Evolutionary conservation across 2,888 invertebrate species (phyloP).

Genomic region (Tetragonula carbonaria): DNA sequence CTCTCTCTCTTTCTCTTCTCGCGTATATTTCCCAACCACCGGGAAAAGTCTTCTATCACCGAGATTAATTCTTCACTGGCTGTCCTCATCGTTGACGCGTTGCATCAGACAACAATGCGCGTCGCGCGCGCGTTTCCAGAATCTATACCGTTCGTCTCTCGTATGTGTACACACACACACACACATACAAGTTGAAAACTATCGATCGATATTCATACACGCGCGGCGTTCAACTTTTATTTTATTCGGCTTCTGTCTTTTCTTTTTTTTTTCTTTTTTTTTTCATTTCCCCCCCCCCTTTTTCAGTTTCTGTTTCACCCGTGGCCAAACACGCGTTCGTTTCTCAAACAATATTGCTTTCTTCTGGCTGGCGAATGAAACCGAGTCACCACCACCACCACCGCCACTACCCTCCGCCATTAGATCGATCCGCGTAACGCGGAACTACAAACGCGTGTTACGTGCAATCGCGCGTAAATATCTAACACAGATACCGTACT

Average conservation of each 20-base stretch:
- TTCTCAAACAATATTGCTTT: constrained; percentile 40
- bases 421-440: constrained; percentile 25
- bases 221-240: constrained; percentile 3
- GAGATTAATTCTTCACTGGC: constrained; percentile 57
- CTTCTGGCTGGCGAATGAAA: constrained; percentile 25
- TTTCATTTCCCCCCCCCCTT: background rate
- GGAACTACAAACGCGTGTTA: constrained; percentile 20
- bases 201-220: constrained; percentile 38
- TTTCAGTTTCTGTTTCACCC: background rate
- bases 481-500: constrained; percentile 26
- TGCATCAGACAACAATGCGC: constrained; percentile 39
- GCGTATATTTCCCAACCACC: constrained; percentile 31
- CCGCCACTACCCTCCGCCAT: background rate
- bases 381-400: background rate
- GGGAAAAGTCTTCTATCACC: constrained; percentile 46
- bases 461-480: constrained; percentile 42
- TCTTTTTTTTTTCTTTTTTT: background rate
- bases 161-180: too few relatives aligned
- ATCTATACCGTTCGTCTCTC: background rate
- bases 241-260: background rate
- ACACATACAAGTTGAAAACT: constrained; percentile 15
- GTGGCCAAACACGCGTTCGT: constrained; percentile 23
- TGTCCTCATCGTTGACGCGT: constrained; percentile 48
- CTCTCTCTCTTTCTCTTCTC: background rate
- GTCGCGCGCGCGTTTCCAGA: constrained; percentile 38